phyloP scores from a whole-genome alignment of 1,140 invertebrate genomes.

The Atopsyche davidsoni region DNA sequence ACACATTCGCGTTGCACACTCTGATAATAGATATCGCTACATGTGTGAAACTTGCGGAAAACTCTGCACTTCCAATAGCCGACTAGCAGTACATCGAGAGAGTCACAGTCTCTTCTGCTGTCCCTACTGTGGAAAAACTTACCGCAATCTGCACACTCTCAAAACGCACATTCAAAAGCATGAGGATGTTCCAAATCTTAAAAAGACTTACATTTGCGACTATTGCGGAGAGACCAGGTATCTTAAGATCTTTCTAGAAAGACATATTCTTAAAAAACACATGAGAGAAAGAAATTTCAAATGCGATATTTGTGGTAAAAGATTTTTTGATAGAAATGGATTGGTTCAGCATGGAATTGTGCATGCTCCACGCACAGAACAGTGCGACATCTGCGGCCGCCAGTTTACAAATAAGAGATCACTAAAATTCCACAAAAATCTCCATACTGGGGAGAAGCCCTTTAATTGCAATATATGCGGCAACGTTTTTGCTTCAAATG shows the following conservation, averaged over 20 bases:
- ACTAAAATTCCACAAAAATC: not conserved
- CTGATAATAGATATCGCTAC: not conserved
- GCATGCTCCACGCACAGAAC: not conserved
- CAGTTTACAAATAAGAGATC: not conserved
- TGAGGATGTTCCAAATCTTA: not conserved
- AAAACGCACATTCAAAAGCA: conserved; percentile 1
- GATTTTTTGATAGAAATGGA: not conserved
- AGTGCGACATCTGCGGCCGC: not conserved
- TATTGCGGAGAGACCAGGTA: too few relatives aligned
- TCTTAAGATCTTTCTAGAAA: too few relatives aligned
- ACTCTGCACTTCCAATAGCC: not conserved
- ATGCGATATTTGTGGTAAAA: too few relatives aligned
- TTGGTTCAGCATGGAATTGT: not conserved
- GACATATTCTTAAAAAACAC: too few relatives aligned
- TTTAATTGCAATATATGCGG: not conserved
- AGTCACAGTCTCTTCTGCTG: not conserved
- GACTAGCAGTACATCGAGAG: conserved; percentile 2
- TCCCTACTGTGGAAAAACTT: not conserved
- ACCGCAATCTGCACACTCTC: not conserved
- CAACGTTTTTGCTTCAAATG: not conserved
- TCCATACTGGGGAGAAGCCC: not conserved
- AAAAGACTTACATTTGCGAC: not conserved
- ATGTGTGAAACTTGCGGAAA: not conserved
- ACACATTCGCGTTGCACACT: not conserved
- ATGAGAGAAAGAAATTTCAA: too few relatives aligned